Evolutionary conservation across 1,140 invertebrate genomes (phyloP).

Genomic region (Nephotettix cincticeps): DNA sequence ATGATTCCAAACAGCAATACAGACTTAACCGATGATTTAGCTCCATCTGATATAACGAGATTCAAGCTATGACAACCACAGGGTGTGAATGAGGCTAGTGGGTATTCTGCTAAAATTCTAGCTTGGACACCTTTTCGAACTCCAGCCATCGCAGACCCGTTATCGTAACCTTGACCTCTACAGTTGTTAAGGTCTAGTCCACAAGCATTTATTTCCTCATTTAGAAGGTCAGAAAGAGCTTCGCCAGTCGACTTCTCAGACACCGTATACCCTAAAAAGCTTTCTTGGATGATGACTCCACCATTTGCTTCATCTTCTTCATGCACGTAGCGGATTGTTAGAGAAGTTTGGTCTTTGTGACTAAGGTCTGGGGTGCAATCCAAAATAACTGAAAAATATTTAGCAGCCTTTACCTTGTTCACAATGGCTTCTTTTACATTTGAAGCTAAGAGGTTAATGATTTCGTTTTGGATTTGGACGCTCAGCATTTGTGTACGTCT

Average conservation of each 20-base stretch:
- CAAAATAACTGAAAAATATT: conserved; percentile 36
- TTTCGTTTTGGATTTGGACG: conserved; percentile 40
- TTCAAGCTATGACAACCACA: no score
- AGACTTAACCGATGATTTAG: no score
- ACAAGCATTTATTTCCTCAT: conserved; percentile 18
- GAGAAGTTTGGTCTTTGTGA: conserved; percentile 30
- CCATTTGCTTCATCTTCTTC: conserved; percentile 8
- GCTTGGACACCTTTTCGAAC: conserved; percentile 23
- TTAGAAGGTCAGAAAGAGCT: conserved; percentile 18
- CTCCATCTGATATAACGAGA: no score
- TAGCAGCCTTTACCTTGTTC: conserved; percentile 31
- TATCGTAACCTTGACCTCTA: conserved; percentile 28
- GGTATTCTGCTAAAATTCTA: conserved; percentile 24
- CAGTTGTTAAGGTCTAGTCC: conserved; percentile 25
- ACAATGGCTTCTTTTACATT: conserved; percentile 38
- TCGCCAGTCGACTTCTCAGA: conserved; percentile 14
- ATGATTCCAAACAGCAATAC: no score
- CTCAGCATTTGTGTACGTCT: conserved; percentile 27
- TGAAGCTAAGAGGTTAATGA: conserved; percentile 35
- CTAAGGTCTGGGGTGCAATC: conserved; percentile 31
- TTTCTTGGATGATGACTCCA: conserved; percentile 20
- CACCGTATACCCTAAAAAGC: conserved; percentile 24
- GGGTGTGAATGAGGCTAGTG: conserved; percentile 17
- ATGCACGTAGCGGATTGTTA: conserved; percentile 24
- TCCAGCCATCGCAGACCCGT: conserved; percentile 25